Conservation (phyloP, 1,140 invertebrate species). For the Caenorhabditis elegans region WBcel235 BX284602.5:11588001-11588500, state of each 20-base stretch:
- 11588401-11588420: too few species aligned
- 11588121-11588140: background rate
- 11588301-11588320: background rate
- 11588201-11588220: constrained; percentile 1
- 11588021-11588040: background rate
- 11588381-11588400: too few species aligned
- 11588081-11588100: background rate
- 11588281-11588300: background rate
- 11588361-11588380: background rate
- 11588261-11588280: background rate
- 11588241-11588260: background rate
- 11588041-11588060: background rate
- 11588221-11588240: background rate
- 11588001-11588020: background rate
- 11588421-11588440: too few species aligned
- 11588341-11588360: background rate
- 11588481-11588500: too few species aligned
- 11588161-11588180: background rate
- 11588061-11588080: background rate
- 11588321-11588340: background rate
- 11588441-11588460: too few species aligned
- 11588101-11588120: background rate
- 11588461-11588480: too few species aligned
- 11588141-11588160: background rate
- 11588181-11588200: background rate